Evolutionary conservation across 2,113 vertebrate species (phyloP).

Genomic region (Ptyas mucosa): DNA sequence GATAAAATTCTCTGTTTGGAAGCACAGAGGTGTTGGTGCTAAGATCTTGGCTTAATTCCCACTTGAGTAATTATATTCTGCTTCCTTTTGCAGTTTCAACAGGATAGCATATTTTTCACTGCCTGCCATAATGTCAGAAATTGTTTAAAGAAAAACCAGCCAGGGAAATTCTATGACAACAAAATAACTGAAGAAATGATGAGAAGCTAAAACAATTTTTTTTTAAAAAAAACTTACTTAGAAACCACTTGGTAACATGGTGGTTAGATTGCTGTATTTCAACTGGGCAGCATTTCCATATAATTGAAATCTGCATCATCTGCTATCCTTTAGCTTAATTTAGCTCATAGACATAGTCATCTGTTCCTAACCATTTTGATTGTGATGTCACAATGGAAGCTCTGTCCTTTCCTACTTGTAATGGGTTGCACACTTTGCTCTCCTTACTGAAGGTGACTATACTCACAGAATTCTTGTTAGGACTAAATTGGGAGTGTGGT

Average conservation of each 20-base stretch:
- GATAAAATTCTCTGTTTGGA: not conserved
- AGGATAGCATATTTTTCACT: constrained; percentile 21
- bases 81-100: constrained; percentile 19
- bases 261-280: not conserved
- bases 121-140: constrained; percentile 15
- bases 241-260: not conserved
- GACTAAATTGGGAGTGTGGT: not conserved
- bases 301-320: not conserved
- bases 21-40: constrained; percentile 3
- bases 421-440: not conserved
- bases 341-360: not conserved
- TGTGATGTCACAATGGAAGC: not conserved
- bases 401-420: not conserved
- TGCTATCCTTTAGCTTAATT: not conserved
- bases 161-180: not conserved
- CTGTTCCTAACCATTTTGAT: not conserved
- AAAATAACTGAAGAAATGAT: not conserved
- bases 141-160: not conserved
- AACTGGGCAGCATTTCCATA: not conserved
- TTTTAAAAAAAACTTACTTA: not conserved
- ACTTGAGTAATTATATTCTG: constrained; percentile 29
- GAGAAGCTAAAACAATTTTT: not conserved
- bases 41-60: constrained; percentile 29
- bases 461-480: not conserved
- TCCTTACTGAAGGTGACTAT: not conserved